A percentile compares a stretch with the other conserved stretches of the same genome.
Conservation (phyloP, 2,113 vertebrate genomes). For the Tretioscincus oriximinensis region DNA sequence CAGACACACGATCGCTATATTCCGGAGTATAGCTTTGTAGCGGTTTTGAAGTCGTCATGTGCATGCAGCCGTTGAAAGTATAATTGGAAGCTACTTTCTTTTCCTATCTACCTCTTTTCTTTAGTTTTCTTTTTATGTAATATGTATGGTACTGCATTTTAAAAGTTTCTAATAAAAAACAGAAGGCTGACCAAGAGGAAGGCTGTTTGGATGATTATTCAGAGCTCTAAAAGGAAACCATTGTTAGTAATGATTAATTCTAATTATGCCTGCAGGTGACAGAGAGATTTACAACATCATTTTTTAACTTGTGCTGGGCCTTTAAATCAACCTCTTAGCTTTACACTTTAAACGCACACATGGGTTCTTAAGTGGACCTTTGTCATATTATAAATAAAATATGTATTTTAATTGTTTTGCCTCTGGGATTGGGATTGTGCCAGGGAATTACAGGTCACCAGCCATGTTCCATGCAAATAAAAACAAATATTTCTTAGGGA, state of each 20-base stretch:
- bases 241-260: neutral
- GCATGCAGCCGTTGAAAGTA: too few relatives aligned
- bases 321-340: neutral
- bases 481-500: neutral
- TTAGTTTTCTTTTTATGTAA: too few relatives aligned
- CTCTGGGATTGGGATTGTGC: neutral
- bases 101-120: too few relatives aligned
- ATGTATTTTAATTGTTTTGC: neutral
- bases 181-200: neutral
- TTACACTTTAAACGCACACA: neutral
- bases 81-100: too few relatives aligned
- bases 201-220: neutral
- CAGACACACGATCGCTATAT: too few relatives aligned
- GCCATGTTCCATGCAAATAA: neutral
- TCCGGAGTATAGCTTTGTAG: too few relatives aligned
- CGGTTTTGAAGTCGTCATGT: too few relatives aligned
- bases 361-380: neutral
- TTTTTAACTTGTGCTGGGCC: neutral
- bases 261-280: neutral
- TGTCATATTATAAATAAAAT: neutral
- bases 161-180: too few relatives aligned
- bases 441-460: neutral
- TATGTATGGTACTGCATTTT: too few relatives aligned
- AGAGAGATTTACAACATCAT: neutral
- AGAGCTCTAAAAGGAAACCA: neutral